Percentiles rank a stretch among this genome's conserved stretches.
Evolutionary conservation across 2,888 invertebrate genomes (phyloP).

Genomic region (Tenthredo mesomela): DNA sequence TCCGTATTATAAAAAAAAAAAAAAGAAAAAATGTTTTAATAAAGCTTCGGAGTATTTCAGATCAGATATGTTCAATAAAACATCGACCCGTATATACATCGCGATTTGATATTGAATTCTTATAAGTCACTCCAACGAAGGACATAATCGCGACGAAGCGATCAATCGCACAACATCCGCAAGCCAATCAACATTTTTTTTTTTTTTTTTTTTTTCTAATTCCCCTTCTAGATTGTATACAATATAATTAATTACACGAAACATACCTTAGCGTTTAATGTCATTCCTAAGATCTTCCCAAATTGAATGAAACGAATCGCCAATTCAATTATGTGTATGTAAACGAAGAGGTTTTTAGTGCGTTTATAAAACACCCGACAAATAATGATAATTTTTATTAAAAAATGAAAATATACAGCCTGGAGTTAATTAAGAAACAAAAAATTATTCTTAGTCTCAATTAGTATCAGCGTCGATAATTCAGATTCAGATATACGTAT

Average conservation of each 20-base stretch:
- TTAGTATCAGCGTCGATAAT: not conserved
- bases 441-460: not conserved
- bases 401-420: not conserved
- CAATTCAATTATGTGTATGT: not conserved
- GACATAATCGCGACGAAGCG: not conserved
- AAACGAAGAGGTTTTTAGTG: not conserved
- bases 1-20: not conserved
- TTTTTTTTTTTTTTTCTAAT: not conserved
- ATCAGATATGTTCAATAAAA: not conserved
- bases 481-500: not conserved
- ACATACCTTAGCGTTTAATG: constrained; percentile 36
- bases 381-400: not conserved
- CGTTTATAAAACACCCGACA: not conserved
- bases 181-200: not conserved
- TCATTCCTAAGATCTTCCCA: constrained; percentile 14
- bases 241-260: not conserved
- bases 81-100: not conserved
- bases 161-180: constrained; percentile 8
- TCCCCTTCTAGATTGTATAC: not conserved
- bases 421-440: not conserved
- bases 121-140: not conserved
- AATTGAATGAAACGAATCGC: not conserved
- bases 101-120: not conserved
- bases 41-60: not conserved
- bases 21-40: not conserved